Evolutionary conservation across 1,140 invertebrate genomes (phyloP), one percentile per base, ranked within the genome.

Genomic region (Psix sp.): DNA sequence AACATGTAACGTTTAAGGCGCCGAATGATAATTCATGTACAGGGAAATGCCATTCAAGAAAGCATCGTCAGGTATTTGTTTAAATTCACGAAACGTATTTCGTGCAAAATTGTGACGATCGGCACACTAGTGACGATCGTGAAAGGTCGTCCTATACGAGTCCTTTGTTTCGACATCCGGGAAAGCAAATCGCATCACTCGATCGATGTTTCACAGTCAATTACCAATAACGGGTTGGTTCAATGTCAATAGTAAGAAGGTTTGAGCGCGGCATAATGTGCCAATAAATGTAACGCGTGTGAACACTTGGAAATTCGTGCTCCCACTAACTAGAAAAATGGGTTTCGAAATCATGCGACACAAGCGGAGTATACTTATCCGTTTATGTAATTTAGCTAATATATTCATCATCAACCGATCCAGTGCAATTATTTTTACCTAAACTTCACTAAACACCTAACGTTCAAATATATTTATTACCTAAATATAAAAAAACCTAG

Each of bases 251-350:
- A 76, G 68, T 43, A 62, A 57, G 71, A 78, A 80, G 73, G 51
- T 51, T 70, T 31, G 43, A 42, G 56, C 66, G 51, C 43, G 65
- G 52, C 35, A 66, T 49, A 65, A 67, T 72, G 63, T 71, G 63
- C 56, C 51, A 60, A 75, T 76, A 78, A 76, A 71, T 77, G 76
- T 76, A 74, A 66, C 78, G 77, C 80, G 81, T 85, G 83, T 84
- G 82, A 84, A 84, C 77, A 74, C 60, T 63, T 38, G 35, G 31
- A 43, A 70, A 65, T 66, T 59, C 70, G 60, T 75, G 78, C 81
- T 83, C 84, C 80, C 82, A 84, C 56, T 83, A 80, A 66, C 42
- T 17, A 70, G 73, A 71, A 71, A 52, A 24, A 31, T 29, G 13
- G 40, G 54, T 60, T 54, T 54, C 40, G 54, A 67, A 52, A 67